These are phyloP conservation scores for Stercorarius parasiticus DNA, from an alignment of 2,113 vertebrate genomes.

Conservation along the genomic window DNA sequence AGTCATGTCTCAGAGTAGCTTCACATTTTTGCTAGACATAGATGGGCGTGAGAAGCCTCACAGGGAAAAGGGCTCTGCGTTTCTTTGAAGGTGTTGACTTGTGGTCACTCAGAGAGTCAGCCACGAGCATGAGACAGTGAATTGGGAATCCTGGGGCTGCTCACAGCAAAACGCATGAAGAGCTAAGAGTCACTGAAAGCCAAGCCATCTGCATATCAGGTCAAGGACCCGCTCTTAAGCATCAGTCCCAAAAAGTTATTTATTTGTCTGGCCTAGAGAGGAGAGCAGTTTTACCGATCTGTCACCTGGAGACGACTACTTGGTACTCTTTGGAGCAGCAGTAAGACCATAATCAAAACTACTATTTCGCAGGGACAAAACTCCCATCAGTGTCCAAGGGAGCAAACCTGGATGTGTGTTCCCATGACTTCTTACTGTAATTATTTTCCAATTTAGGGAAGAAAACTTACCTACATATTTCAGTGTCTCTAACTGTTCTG, in stretches of 20 bases:
- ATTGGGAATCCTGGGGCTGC: not conserved
- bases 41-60: not conserved
- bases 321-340: not conserved
- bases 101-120: not conserved
- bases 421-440: not conserved
- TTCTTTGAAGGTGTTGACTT: not conserved
- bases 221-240: not conserved
- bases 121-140: rapidly evolving
- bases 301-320: not conserved
- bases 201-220: not conserved
- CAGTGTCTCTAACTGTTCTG: not conserved
- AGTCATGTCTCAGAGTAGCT: not conserved
- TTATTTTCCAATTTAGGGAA: not conserved
- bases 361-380: not conserved
- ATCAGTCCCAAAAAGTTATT: not conserved
- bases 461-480: not conserved
- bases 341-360: not conserved
- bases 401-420: not conserved
- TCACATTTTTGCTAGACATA: not conserved
- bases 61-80: not conserved
- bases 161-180: not conserved
- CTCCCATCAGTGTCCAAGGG: not conserved
- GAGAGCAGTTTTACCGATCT: not conserved
- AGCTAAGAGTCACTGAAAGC: not conserved
- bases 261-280: not conserved